phyloP scores from a whole-genome alignment of 2,113 vertebrate species.

The Pelvicachromis taeniatus region DNA sequence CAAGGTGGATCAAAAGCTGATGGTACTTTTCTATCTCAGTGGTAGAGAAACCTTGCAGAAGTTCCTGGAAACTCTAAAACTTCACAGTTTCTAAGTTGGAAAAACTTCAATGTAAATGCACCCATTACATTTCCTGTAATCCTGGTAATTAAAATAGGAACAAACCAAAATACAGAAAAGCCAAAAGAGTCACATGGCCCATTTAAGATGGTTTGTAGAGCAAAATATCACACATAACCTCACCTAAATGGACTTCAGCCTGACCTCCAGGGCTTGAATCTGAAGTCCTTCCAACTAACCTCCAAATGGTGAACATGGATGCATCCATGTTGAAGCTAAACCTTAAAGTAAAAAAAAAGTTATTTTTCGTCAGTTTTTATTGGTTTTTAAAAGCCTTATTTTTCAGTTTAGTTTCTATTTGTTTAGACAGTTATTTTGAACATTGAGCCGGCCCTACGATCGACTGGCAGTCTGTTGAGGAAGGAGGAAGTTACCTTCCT shows the following conservation, averaged over 20 bases:
- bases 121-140: not conserved
- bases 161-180: not conserved
- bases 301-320: not conserved
- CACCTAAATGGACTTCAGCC: not conserved
- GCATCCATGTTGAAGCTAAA: not conserved
- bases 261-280: not conserved
- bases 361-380: not conserved
- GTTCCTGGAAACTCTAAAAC: not conserved
- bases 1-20: no score
- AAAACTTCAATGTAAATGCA: not conserved
- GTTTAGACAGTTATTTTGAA: not conserved
- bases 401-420: not conserved
- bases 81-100: not conserved
- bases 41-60: not conserved
- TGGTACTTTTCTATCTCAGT: not conserved
- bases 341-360: not conserved
- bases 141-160: not conserved
- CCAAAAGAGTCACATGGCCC: not conserved
- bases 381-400: not conserved
- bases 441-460: not conserved
- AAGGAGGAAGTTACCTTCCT: no score
- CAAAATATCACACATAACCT: not conserved
- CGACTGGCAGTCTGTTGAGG: not conserved
- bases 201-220: not conserved
- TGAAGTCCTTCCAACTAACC: not conserved